Evolutionary conservation across 2,797 vertebrate genomes (phyloP).

Genomic region (Sciaenops ocellatus): DNA sequence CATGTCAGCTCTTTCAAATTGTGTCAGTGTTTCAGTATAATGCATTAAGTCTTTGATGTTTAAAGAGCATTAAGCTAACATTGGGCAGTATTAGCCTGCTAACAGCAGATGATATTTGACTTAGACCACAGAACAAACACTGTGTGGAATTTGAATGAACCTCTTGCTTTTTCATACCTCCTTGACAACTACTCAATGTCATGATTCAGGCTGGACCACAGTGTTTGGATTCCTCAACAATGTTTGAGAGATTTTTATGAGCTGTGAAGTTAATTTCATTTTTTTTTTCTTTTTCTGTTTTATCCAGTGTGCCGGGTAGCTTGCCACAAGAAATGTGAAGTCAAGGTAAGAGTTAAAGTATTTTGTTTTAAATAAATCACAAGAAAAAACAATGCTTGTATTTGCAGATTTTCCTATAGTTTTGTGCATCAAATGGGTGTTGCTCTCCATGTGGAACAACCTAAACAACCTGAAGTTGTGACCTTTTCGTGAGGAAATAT

Average conservation of each 20-base stretch:
- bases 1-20: neutral
- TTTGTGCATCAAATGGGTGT: neutral
- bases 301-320: slow-evolving; percentile 90
- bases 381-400: neutral
- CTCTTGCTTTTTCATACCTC: slow-evolving; percentile 47
- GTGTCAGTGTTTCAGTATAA: slow-evolving; percentile 15
- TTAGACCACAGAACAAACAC: slow-evolving; percentile 71
- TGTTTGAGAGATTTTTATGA: slow-evolving; percentile 50
- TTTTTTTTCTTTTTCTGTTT: slow-evolving; percentile 48
- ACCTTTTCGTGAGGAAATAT: slow-evolving; percentile 64
- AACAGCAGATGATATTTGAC: slow-evolving; percentile 68
- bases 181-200: slow-evolving; percentile 45
- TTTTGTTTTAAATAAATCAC: neutral
- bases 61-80: slow-evolving; percentile 32
- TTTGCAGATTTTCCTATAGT: neutral
- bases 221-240: slow-evolving; percentile 27
- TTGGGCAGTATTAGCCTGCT: slow-evolving; percentile 40
- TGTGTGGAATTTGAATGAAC: slow-evolving; percentile 53
- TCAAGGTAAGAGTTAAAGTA: slow-evolving; percentile 89
- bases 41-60: slow-evolving; percentile 28
- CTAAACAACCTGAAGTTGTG: slow-evolving; percentile 15
- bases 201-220: slow-evolving; percentile 35
- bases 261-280: slow-evolving; percentile 44
- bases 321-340: slow-evolving; percentile 96
- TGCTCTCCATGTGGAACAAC: neutral